phyloP scores from a whole-genome alignment of 1,140 invertebrate species.

The Drosophila ohnishii region DNA sequence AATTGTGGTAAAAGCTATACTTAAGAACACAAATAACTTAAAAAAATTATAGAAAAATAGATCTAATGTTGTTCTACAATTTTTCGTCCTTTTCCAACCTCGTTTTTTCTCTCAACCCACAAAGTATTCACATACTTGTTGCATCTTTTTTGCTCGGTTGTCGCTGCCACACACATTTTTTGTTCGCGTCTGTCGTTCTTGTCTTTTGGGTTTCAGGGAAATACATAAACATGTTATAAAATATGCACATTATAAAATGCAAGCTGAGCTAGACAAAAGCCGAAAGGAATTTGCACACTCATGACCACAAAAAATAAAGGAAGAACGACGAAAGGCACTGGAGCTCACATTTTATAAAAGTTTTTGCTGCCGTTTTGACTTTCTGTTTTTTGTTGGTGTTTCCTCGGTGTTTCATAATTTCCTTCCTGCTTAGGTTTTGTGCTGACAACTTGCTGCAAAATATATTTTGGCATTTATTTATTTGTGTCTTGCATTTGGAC shows the following conservation, averaged over 20 bases:
- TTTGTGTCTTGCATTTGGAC: slow-evolving; percentile 67
- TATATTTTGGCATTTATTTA: slow-evolving; percentile 74
- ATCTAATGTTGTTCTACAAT: no score
- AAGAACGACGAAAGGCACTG: slow-evolving; percentile 15
- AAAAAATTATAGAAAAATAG: no score
- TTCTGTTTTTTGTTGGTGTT: slow-evolving; percentile 21
- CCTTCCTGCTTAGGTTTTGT: slow-evolving; percentile 64
- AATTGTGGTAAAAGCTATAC: no score
- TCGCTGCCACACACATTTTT: slow-evolving; percentile 15
- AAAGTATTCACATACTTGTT: slow-evolving; percentile 59
- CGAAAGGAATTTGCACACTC: slow-evolving; percentile 74
- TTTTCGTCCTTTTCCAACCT: not conserved
- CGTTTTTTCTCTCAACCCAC: not conserved
- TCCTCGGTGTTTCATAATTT: slow-evolving; percentile 66
- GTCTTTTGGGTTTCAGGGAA: slow-evolving; percentile 45
- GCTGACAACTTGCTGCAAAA: slow-evolving; percentile 73
- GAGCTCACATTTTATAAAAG: slow-evolving; percentile 36
- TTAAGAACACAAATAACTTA: no score
- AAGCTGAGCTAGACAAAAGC: slow-evolving; percentile 72
- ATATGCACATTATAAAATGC: slow-evolving; percentile 78
- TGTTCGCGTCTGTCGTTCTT: slow-evolving; percentile 15
- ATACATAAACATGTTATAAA: slow-evolving; percentile 75
- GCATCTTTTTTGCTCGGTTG: slow-evolving; percentile 59
- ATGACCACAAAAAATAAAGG: slow-evolving; percentile 20
- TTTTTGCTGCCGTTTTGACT: slow-evolving; percentile 38